These are phyloP conservation scores for Melinopterus prodromus DNA, from an alignment of 2,888 invertebrate genomes.

Conservation along the genomic window DNA sequence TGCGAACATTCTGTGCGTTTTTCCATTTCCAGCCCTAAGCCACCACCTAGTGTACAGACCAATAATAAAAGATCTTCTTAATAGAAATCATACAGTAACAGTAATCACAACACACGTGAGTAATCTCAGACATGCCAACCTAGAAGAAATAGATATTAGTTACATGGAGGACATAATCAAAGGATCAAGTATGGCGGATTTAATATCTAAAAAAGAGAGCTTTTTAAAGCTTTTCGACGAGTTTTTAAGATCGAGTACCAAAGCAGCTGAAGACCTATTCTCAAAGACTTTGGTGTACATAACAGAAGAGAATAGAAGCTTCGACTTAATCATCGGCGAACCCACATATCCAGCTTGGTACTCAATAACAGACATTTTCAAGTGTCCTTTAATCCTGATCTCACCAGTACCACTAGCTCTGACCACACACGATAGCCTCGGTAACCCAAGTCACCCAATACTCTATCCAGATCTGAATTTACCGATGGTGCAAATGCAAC, in stretches of 20 bases:
- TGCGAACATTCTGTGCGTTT: slow-evolving; percentile 38
- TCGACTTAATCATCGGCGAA: slow-evolving; percentile 23
- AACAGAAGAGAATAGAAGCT: neutral
- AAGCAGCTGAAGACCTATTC: slow-evolving; percentile 18
- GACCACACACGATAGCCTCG: slow-evolving; percentile 43
- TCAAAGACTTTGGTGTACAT: neutral
- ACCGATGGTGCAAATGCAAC: slow-evolving; percentile 8
- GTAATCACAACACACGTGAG: slow-evolving; percentile 45
- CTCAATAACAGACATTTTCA: slow-evolving; percentile 11
- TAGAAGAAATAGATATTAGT: slow-evolving; percentile 42
- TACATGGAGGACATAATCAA: slow-evolving; percentile 27
- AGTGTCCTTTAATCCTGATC: slow-evolving; percentile 23
- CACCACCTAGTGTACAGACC: slow-evolving; percentile 40
- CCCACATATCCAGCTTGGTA: slow-evolving; percentile 15
- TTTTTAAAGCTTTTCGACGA: slow-evolving; percentile 15
- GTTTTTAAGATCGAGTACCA: slow-evolving; percentile 4
- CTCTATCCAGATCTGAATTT: slow-evolving; percentile 44
- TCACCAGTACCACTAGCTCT: slow-evolving; percentile 10
- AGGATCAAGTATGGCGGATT: neutral
- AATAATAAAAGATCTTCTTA: slow-evolving; percentile 38
- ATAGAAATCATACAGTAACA: slow-evolving; percentile 49
- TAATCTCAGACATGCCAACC: slow-evolving; percentile 33
- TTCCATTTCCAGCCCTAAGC: slow-evolving; percentile 38
- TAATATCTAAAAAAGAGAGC: slow-evolving; percentile 6
- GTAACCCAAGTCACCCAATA: slow-evolving; percentile 48